Percentiles rank a stretch among this genome's conserved stretches.
Evolutionary conservation across 2,797 vertebrate species (phyloP).

Genomic region (Lateolabrax maculatus): DNA sequence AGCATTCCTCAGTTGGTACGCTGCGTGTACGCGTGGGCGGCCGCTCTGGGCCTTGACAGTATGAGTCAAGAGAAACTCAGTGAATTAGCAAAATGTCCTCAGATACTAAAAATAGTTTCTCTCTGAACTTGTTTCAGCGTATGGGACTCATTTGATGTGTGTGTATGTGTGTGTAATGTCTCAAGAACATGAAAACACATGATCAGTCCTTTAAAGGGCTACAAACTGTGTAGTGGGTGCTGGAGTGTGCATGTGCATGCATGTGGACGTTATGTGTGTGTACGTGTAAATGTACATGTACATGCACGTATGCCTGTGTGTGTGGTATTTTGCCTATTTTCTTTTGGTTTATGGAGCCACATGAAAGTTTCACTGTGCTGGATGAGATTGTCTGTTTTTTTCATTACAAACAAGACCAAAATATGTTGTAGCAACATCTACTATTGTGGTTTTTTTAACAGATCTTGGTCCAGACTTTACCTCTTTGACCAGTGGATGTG

Average conservation of each 20-base stretch:
- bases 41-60: slow-evolving; percentile 31
- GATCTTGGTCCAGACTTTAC: slow-evolving; percentile 25
- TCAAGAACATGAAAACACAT: slow-evolving; percentile 70
- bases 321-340: slow-evolving; percentile 63
- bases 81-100: slow-evolving; percentile 56
- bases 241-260: slow-evolving; percentile 14
- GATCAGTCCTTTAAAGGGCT: slow-evolving; percentile 63
- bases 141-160: slow-evolving; percentile 74
- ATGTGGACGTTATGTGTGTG: neutral
- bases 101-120: slow-evolving; percentile 75
- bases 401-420: slow-evolving; percentile 68
- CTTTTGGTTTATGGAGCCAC: slow-evolving; percentile 77
- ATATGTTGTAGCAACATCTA: slow-evolving; percentile 27
- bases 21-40: slow-evolving; percentile 27
- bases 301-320: slow-evolving; percentile 3
- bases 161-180: slow-evolving; percentile 46
- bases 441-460: slow-evolving; percentile 31
- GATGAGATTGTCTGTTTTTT: slow-evolving; percentile 71
- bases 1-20: slow-evolving; percentile 54
- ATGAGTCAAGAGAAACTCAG: slow-evolving; percentile 37
- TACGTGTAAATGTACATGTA: neutral
- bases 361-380: slow-evolving; percentile 72
- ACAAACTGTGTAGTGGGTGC: slow-evolving; percentile 23
- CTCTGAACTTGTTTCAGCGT: slow-evolving; percentile 58
- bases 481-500: slow-evolving; percentile 30